These are phyloP conservation scores for Neomicropteryx cornuta DNA, from an alignment of 1,140 invertebrate genomes.

Conservation along the genomic window DNA sequence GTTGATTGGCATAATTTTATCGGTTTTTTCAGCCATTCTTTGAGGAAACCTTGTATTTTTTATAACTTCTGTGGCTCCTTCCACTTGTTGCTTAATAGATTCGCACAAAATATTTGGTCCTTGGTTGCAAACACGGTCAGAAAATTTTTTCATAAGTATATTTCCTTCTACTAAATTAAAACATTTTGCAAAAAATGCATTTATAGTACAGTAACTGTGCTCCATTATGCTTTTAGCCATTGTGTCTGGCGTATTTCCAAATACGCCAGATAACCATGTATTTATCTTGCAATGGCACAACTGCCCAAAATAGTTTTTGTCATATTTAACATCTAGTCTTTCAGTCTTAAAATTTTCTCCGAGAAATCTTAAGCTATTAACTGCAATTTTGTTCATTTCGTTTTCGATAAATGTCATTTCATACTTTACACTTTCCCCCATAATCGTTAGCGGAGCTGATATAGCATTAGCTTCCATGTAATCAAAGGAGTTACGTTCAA, in stretches of 20 bases:
- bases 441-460: constrained; percentile 24
- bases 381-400: constrained; percentile 39
- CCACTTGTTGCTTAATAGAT: constrained; percentile 27
- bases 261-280: constrained; percentile 39
- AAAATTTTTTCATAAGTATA: constrained; percentile 50
- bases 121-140: constrained; percentile 43
- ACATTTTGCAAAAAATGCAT: constrained; percentile 45
- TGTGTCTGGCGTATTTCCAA: constrained; percentile 27
- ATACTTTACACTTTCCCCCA: no score
- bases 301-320: constrained; percentile 49
- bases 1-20: constrained; percentile 22
- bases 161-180: constrained; percentile 50
- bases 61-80: constrained; percentile 25
- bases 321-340: constrained; percentile 36
- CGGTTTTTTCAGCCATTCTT: constrained; percentile 21
- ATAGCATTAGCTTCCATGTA: constrained; percentile 44
- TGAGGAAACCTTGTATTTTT: constrained; percentile 35
- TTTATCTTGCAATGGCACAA: constrained; percentile 50
- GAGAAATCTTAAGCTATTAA: constrained; percentile 43
- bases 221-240: constrained; percentile 34
- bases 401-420: constrained; percentile 52
- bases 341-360: constrained; percentile 34
- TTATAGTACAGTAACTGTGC: constrained; percentile 51
- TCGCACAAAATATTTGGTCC: constrained; percentile 35
- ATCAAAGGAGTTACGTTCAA: constrained; percentile 53